Evolutionary conservation across 2,888 invertebrate species (phyloP).

Genomic region (Phragmatobia fuliginosa): DNA sequence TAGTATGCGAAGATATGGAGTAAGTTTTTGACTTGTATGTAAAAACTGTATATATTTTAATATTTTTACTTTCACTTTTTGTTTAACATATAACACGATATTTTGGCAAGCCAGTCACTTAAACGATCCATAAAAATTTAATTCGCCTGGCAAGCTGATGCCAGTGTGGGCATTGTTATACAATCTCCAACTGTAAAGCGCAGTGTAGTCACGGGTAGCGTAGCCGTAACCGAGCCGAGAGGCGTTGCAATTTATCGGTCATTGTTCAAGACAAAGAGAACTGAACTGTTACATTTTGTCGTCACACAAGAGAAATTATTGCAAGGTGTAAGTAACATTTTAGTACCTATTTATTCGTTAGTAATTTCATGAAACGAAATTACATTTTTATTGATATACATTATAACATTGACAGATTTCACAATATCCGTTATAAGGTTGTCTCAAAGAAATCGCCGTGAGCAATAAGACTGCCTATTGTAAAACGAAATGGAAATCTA

Average conservation of each 20-base stretch:
- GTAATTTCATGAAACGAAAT: neutral
- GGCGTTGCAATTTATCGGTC: constrained; percentile 21
- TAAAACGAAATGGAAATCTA: no score
- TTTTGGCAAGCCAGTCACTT: neutral
- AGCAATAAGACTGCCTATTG: no score
- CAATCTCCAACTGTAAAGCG: constrained; percentile 5
- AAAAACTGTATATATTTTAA: no score
- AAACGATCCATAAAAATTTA: constrained; percentile 13
- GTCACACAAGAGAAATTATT: constrained; percentile 1
- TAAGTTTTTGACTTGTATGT: no score
- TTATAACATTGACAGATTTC: no score
- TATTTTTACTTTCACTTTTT: no score
- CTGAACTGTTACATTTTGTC: constrained; percentile 7
- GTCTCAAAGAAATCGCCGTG: no score
- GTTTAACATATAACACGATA: no score
- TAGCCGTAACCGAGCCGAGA: constrained; percentile 4
- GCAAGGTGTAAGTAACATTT: neutral
- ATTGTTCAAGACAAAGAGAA: constrained; percentile 15
- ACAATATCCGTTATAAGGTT: no score
- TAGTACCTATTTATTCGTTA: neutral
- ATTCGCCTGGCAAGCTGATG: constrained; percentile 2
- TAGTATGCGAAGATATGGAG: no score
- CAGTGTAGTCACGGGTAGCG: constrained; percentile 4
- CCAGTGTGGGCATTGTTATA: constrained; percentile 12
- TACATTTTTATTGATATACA: no score